These are phyloP conservation scores for Litocranius walleri DNA, from an alignment of 2,113 vertebrate genomes.

Conservation along the genomic window DNA sequence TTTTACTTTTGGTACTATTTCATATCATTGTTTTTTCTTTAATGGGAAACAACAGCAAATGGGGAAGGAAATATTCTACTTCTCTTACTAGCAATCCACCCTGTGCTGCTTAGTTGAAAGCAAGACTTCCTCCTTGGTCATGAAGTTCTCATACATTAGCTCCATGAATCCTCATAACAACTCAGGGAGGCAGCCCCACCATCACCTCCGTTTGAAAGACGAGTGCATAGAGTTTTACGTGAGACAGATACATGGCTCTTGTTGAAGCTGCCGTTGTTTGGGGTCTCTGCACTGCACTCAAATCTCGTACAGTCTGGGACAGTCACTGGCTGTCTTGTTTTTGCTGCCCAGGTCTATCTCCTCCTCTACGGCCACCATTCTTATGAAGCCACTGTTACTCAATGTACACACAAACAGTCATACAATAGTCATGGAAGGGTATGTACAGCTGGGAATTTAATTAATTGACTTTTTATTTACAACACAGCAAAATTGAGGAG, in stretches of 20 bases:
- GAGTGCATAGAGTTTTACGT: background rate
- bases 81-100: background rate
- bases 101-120: background rate
- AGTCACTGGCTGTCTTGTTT: background rate
- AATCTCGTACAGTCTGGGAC: background rate
- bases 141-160: background rate
- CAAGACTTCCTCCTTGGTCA: background rate
- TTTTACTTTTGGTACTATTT: background rate
- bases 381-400: background rate
- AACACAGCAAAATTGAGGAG: background rate
- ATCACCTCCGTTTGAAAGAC: background rate
- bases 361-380: background rate
- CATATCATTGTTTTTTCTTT: background rate
- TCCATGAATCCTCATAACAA: background rate
- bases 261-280: background rate
- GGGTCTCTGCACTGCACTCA: background rate
- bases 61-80: background rate
- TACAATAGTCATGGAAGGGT: background rate
- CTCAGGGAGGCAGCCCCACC: too few species aligned
- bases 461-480: background rate
- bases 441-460: background rate
- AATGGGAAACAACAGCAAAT: background rate
- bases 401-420: background rate
- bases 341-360: background rate
- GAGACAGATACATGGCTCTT: background rate